Percentiles rank a stretch among this genome's conserved stretches.
phyloP scores from a whole-genome alignment of 2,888 invertebrate genomes.

The Parapristionchus giblindavisi region DNA sequence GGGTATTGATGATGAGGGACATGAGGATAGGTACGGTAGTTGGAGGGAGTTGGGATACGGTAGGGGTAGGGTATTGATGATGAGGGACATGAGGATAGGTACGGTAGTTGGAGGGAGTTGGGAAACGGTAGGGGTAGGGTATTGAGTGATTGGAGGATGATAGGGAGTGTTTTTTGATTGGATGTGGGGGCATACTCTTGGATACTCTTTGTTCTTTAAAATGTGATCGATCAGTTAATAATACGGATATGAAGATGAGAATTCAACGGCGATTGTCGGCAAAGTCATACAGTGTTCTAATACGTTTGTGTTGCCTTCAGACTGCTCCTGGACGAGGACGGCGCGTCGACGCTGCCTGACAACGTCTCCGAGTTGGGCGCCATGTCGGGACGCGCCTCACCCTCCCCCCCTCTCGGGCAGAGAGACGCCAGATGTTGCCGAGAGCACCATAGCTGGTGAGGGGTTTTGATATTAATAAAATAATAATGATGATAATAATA shows the following conservation, averaged over 20 bases:
- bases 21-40: background rate
- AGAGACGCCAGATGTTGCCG: constrained; percentile 81
- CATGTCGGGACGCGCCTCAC: constrained; percentile 75
- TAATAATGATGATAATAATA: no score
- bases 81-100: background rate
- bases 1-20: background rate
- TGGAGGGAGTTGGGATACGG: background rate
- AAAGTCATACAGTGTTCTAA: no score
- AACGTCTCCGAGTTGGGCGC: constrained; percentile 89
- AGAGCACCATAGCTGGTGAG: constrained; percentile 52
- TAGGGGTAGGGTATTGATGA: background rate
- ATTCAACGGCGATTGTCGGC: no score
- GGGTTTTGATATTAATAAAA: no score
- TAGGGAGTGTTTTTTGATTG: no score
- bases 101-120: background rate
- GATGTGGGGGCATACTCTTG: no score
- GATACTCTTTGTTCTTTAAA: no score
- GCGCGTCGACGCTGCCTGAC: constrained; percentile 74
- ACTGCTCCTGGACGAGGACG: constrained; percentile 51
- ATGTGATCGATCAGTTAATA: no score
- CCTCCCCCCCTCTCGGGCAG: constrained; percentile 75
- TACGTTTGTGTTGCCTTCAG: no score
- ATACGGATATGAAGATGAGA: no score
- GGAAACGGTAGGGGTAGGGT: no score
- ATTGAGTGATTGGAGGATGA: no score